These are phyloP conservation scores for Drosophila ercepeae DNA, from an alignment of 1,140 invertebrate species.

Conservation along the genomic window DNA sequence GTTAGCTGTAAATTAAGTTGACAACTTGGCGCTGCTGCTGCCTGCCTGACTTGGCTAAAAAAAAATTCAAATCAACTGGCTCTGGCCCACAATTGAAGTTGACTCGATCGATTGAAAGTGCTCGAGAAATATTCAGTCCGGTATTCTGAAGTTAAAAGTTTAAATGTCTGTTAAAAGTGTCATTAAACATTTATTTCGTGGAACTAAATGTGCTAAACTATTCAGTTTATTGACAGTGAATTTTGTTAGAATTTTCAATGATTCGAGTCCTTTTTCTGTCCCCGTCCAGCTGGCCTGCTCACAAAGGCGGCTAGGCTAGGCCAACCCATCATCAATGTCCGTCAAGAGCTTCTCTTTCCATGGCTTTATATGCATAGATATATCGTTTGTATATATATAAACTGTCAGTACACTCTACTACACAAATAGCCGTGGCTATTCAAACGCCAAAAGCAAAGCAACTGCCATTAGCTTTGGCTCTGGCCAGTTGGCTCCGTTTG, in stretches of 20 bases:
- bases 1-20: constrained; percentile 83
- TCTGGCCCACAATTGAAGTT: constrained; percentile 60
- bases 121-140: not conserved
- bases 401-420: constrained; percentile 71
- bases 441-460: constrained; percentile 66
- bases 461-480: constrained; percentile 67
- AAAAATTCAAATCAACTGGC: constrained; percentile 14
- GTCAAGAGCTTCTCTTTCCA: constrained; percentile 23
- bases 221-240: too few relatives aligned
- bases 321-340: constrained; percentile 36
- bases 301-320: constrained; percentile 11
- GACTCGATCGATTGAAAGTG: constrained; percentile 57
- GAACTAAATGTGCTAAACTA: not conserved
- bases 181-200: not conserved
- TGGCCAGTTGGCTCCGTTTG: constrained; percentile 18
- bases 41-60: constrained; percentile 32
- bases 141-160: not conserved
- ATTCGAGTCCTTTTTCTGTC: not conserved
- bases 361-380: not conserved
- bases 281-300: constrained; percentile 19
- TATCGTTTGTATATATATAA: constrained; percentile 28
- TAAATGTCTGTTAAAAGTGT: not conserved
- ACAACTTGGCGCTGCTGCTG: constrained; percentile 74
- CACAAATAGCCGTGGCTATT: constrained; percentile 70
- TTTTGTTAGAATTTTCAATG: too few relatives aligned